Percentiles rank a stretch among this genome's conserved stretches.
These are phyloP conservation scores for Dynastes tityus DNA, from an alignment of 2,888 invertebrate genomes.

Conservation along the genomic window DNA sequence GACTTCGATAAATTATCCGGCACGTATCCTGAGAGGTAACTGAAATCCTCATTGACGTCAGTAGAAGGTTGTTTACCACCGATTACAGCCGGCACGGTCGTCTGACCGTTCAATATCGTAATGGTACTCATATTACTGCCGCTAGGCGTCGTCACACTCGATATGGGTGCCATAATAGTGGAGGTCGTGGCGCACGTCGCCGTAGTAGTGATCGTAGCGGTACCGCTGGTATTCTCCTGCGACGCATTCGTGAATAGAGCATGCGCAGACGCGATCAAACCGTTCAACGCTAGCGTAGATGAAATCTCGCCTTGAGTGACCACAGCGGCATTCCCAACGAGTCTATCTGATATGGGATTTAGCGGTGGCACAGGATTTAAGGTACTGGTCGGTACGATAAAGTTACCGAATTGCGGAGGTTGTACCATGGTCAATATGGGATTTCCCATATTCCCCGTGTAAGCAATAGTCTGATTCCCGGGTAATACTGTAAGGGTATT, in stretches of 20 bases:
- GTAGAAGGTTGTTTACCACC: slow-evolving; percentile 40
- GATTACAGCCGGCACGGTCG: slow-evolving; percentile 46
- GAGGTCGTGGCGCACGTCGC: slow-evolving; percentile 28
- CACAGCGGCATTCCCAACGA: not conserved
- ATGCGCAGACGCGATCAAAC: slow-evolving; percentile 20
- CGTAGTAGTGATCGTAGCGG: not conserved
- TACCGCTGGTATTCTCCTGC: not conserved
- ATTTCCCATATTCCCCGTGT: slow-evolving; percentile 55
- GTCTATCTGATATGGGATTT: slow-evolving; percentile 30
- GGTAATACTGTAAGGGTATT: slow-evolving; percentile 57
- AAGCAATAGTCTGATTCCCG: slow-evolving; percentile 60
- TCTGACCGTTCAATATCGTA: slow-evolving; percentile 48
- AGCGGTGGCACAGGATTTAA: slow-evolving; percentile 37
- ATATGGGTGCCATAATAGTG: slow-evolving; percentile 22
- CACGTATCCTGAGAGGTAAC: slow-evolving; percentile 60
- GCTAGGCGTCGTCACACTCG: slow-evolving; percentile 22
- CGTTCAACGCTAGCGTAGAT: slow-evolving; percentile 10
- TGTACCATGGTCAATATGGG: slow-evolving; percentile 61
- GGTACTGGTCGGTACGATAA: slow-evolving; percentile 44
- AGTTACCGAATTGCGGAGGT: slow-evolving; percentile 49
- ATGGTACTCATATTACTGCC: slow-evolving; percentile 23
- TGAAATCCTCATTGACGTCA: slow-evolving; percentile 58
- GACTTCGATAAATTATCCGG: slow-evolving; percentile 64
- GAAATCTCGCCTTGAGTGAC: slow-evolving; percentile 13
- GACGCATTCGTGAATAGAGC: not conserved